phyloP scores from a whole-genome alignment of 2,888 invertebrate species.

The Amphimallon solstitiale region DNA sequence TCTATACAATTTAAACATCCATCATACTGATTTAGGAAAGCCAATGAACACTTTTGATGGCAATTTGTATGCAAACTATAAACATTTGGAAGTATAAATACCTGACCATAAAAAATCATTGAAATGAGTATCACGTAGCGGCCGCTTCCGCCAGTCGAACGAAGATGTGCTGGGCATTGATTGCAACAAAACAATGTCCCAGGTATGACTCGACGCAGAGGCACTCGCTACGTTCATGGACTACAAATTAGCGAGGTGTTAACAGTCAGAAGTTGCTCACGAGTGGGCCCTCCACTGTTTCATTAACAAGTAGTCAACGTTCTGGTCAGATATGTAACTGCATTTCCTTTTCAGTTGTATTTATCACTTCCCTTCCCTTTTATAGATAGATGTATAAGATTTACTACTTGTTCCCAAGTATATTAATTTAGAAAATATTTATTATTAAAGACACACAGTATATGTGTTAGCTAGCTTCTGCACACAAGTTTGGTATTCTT shows the following conservation, averaged over 20 bases:
- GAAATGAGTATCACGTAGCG: slow-evolving; percentile 57
- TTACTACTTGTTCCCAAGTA: slow-evolving; percentile 8
- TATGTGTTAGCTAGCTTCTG: no score
- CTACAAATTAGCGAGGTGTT: slow-evolving; percentile 41
- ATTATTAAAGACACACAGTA: no score
- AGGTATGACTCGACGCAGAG: slow-evolving; percentile 38
- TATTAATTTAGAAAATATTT: no score
- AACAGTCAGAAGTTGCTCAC: slow-evolving; percentile 26
- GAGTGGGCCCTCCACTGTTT: slow-evolving; percentile 17
- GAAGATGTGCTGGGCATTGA: slow-evolving; percentile 62
- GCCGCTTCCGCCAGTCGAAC: slow-evolving; percentile 59
- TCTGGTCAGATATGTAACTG: slow-evolving; percentile 29
- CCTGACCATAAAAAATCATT: slow-evolving; percentile 56
- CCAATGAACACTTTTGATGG: slow-evolving; percentile 21
- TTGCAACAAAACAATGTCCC: slow-evolving; percentile 55
- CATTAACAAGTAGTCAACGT: slow-evolving; percentile 29
- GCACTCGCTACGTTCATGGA: slow-evolving; percentile 33
- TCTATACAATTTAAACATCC: background rate
- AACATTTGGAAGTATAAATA: slow-evolving; percentile 53
- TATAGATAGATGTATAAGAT: slow-evolving; percentile 21
- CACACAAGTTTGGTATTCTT: no score
- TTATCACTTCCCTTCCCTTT: slow-evolving; percentile 33
- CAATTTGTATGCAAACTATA: slow-evolving; percentile 58
- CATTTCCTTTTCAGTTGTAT: slow-evolving; percentile 25
- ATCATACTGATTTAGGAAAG: slow-evolving; percentile 21